Evolutionary conservation across 2,888 invertebrate species (phyloP).

Genomic region (Bedellia somnulentella): DNA sequence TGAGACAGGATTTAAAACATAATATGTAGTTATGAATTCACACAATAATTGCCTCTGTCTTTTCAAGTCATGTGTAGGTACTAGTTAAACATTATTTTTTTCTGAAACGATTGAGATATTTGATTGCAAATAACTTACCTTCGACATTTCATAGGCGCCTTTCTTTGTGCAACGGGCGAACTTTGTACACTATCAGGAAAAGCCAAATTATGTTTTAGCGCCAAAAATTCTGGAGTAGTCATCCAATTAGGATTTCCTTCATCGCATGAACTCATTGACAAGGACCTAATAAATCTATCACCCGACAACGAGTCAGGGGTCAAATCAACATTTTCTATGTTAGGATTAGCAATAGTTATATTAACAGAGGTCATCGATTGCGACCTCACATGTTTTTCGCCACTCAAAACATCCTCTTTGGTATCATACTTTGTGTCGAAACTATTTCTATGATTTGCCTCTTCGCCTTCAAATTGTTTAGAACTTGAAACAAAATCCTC

Average conservation of each 20-base stretch:
- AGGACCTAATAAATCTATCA: slow-evolving; percentile 61
- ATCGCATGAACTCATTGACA: slow-evolving; percentile 67
- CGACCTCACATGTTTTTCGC: slow-evolving; percentile 49
- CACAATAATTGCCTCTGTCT: no score
- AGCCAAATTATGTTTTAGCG: slow-evolving; percentile 76
- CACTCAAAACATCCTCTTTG: slow-evolving; percentile 35
- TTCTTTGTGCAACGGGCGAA: slow-evolving; percentile 71
- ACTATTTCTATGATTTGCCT: not conserved
- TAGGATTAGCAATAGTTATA: slow-evolving; percentile 72
- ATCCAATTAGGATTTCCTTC: slow-evolving; percentile 80
- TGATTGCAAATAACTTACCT: no score
- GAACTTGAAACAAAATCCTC: slow-evolving; percentile 40
- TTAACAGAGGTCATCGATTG: slow-evolving; percentile 67
- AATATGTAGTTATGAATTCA: no score
- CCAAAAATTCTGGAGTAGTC: slow-evolving; percentile 77
- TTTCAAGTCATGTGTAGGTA: no score
- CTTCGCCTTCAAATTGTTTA: slow-evolving; percentile 15
- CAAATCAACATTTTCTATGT: slow-evolving; percentile 70
- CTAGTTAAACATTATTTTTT: no score
- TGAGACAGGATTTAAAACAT: no score
- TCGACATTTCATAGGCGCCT: slow-evolving; percentile 65
- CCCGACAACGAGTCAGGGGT: slow-evolving; percentile 65
- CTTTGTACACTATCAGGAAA: slow-evolving; percentile 81
- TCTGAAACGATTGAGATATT: no score
- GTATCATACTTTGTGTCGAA: no score